Evolutionary conservation across 2,113 vertebrate species (phyloP).

Genomic region (Lipotes vexillifer): DNA sequence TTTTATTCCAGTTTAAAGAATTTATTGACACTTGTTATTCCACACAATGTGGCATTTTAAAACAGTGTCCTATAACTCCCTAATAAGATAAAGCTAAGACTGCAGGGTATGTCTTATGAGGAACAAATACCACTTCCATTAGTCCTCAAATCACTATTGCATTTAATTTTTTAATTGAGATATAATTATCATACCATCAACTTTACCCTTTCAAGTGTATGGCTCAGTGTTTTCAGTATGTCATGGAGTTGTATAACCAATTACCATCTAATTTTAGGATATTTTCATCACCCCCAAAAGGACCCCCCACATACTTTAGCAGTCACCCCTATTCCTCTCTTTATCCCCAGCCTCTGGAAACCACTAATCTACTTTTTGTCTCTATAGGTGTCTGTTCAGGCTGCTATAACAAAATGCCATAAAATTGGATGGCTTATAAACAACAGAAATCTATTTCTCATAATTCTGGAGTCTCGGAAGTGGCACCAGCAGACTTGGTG

Average conservation of each 20-base stretch:
- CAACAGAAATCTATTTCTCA: not conserved
- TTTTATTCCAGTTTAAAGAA: conserved; percentile 1
- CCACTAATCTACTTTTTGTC: not conserved
- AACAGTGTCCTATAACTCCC: not conserved
- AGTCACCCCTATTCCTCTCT: not conserved
- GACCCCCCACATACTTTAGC: not conserved
- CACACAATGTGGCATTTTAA: not conserved
- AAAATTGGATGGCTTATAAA: not conserved
- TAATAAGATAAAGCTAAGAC: not conserved
- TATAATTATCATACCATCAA: not conserved
- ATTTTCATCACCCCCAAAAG: not conserved
- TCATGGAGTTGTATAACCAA: not conserved
- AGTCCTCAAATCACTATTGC: not conserved
- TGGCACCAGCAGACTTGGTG: not conserved
- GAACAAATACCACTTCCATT: not conserved
- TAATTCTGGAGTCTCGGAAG: not conserved
- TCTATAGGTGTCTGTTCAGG: not conserved
- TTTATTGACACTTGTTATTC: not conserved
- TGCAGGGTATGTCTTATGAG: not conserved
- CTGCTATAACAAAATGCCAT: not conserved
- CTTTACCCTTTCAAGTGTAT: not conserved
- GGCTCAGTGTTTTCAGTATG: not conserved
- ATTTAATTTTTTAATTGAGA: not conserved
- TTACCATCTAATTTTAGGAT: not conserved
- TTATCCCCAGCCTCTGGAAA: not conserved